Evolutionary conservation across 2,888 invertebrate genomes (phyloP).

Genomic region (Xestobium rufovillosum): DNA sequence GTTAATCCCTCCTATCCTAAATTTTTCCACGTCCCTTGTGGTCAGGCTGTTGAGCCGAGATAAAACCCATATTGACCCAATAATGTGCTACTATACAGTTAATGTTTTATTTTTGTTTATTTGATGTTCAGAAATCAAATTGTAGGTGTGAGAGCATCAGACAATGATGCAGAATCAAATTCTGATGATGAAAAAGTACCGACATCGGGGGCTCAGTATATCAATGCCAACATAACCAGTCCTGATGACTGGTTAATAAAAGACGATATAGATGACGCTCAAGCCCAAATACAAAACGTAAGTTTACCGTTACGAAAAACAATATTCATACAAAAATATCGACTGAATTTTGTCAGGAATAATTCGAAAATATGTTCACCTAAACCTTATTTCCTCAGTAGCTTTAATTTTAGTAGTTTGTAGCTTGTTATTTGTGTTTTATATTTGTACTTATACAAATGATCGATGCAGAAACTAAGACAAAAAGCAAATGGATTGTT

Average conservation of each 20-base stretch:
- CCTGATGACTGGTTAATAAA: conserved; percentile 47
- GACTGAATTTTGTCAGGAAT: conserved; percentile 1
- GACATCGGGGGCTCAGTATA: conserved; percentile 33
- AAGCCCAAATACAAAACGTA: conserved; percentile 36
- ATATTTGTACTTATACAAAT: too few species aligned
- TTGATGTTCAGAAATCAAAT: too few species aligned
- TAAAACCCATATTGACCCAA: conserved; percentile 4
- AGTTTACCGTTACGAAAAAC: too few species aligned
- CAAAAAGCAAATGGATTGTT: too few species aligned
- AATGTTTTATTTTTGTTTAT: too few species aligned
- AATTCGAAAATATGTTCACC: too few species aligned
- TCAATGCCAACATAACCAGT: conserved; percentile 51
- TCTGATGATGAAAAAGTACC: conserved; percentile 17
- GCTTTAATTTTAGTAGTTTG: too few species aligned
- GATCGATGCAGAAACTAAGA: too few species aligned
- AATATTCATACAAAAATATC: too few species aligned
- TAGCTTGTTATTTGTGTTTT: too few species aligned
- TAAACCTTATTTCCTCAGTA: too few species aligned
- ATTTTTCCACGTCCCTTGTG: conserved; percentile 7
- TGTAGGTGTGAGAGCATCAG: too few species aligned
- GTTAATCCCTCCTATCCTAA: not conserved
- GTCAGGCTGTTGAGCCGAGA: conserved; percentile 5
- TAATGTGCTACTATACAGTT: not conserved
- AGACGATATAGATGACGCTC: conserved; percentile 40
- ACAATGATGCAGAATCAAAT: conserved; percentile 9